phyloP scores from a whole-genome alignment of 2,888 invertebrate species.

The Pristionchus exspectatus region DNA sequence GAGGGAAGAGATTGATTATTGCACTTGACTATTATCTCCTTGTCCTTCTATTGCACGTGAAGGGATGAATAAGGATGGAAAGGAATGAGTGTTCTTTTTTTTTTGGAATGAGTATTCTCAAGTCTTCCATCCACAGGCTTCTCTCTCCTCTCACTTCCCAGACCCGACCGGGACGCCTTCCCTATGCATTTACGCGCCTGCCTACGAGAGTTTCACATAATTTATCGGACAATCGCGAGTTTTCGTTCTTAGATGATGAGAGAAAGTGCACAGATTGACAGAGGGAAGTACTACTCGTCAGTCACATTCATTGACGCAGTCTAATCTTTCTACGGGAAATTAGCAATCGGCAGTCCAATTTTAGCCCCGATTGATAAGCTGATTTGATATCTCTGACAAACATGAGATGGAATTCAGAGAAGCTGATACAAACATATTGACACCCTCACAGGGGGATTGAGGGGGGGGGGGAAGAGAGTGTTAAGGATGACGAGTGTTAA shows the following conservation, averaged over 20 bases:
- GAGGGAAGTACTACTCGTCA: not conserved
- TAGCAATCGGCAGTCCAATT: not conserved
- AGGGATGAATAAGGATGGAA: not conserved
- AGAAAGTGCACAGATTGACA: not conserved
- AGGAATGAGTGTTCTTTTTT: not conserved
- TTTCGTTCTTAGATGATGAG: not conserved
- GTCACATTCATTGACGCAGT: not conserved
- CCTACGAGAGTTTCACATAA: constrained; percentile 29
- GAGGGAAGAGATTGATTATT: constrained; percentile 8
- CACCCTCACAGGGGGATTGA: not conserved
- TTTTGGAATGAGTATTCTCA: not conserved
- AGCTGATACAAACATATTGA: constrained; percentile 20
- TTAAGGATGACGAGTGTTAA: not conserved
- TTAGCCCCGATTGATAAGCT: constrained; percentile 1
- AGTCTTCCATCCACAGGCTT: not conserved
- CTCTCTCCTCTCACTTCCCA: not conserved
- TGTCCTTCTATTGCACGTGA: not conserved
- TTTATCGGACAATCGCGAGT: constrained; percentile 11
- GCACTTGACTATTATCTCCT: not conserved
- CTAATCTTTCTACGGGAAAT: not conserved
- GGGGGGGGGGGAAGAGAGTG: not conserved
- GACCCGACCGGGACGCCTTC: not conserved
- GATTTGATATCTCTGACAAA: constrained; percentile 12
- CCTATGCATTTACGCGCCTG: constrained; percentile 24
- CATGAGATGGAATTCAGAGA: not conserved